Base-by-base conservation (phyloP, 2,888 invertebrate genomes). In the Chrysolina haemoptera region DNA sequence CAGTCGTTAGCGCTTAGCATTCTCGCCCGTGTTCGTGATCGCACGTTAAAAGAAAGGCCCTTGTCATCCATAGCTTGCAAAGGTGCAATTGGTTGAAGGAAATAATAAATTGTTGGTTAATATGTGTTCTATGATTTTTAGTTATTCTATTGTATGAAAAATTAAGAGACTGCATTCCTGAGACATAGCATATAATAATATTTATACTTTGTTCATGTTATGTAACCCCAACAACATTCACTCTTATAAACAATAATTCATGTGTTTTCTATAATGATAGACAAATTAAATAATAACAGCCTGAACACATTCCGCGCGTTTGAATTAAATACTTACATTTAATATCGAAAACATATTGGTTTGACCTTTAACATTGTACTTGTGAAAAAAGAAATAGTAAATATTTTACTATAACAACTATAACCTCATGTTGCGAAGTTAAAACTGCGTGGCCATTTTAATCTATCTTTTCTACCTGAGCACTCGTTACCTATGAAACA, bases 271-370 rank as follows among this genome's bases (percentile, higher is more conserved):
- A 62, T 71, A 68, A 73, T 73, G 64, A 68, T 66, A 75, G 68
- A 70, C 70, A 71, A 76, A 76, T 68, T 59, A 70, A 76, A 68
- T 43, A 70, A 72, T 75, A 73, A 73, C 68, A 76, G 59, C 67
- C 62, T 62, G 62, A 41, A 75, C 69, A 59, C 16, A 73, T 70
- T 68, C 64, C 50, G 41, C 27, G 62, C 59, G 48, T 71, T 71
- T 71, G 62, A 62, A 71, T 50, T 71, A 71, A 71, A 67, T 71
- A 71, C 66, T 48, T 46, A 27, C 43, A 59, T 59, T 71, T 68
- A 69, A 59, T 64, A 74, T 71, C 64, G 50, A 70, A 66, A 74
- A 63, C 69, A 73, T 62, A 62, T 68, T 59, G 62, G 27, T 63
- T 71, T 48, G 64, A 74, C 74, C 74, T 74, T 68, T 68, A 70